These are phyloP conservation scores for Chymomyza caudatula DNA, from an alignment of 2,888 invertebrate species.

Conservation along the genomic window DNA sequence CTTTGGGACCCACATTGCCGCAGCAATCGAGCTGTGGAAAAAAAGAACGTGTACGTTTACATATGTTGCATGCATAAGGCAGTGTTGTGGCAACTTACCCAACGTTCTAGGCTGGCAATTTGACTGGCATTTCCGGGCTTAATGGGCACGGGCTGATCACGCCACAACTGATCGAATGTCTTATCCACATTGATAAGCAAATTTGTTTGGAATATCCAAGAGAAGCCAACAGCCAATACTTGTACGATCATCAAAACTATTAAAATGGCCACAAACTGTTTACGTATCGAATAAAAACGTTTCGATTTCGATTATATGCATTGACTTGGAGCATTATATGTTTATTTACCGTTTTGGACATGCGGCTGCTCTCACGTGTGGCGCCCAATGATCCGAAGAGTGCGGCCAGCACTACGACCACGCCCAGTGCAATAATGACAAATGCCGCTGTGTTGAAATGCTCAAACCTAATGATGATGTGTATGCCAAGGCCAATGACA, in stretches of 20 bases:
- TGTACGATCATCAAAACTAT: conserved; percentile 60
- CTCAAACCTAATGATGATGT: conserved; percentile 60
- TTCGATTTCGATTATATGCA: not conserved
- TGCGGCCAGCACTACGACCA: conserved; percentile 50
- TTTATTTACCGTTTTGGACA: conserved; percentile 60
- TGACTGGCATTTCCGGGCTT: conserved; percentile 69
- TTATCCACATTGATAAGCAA: conserved; percentile 70
- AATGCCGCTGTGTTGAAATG: conserved; percentile 64
- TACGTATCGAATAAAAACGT: not conserved
- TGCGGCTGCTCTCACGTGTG: conserved; percentile 62
- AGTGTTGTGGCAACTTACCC: conserved; percentile 67
- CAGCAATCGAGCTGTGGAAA: conserved; percentile 69
- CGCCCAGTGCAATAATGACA: conserved; percentile 58
- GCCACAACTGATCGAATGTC: conserved; percentile 70
- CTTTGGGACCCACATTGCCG: conserved; percentile 63
- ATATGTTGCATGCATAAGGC: conserved; percentile 2
- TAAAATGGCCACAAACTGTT: conserved; percentile 60
- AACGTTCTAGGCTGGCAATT: conserved; percentile 69
- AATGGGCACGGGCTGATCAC: conserved; percentile 66
- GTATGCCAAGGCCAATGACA: conserved; percentile 56
- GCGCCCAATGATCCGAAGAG: conserved; percentile 65
- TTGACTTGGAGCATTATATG: not conserved
- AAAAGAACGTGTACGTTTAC: not conserved
- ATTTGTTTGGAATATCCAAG: conserved; percentile 69
- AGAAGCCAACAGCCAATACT: conserved; percentile 62